A percentile compares a stretch with the other conserved stretches of the same genome.
Conservation (phyloP, 2,888 invertebrate species). For the Dryomyza anilis region DNA sequence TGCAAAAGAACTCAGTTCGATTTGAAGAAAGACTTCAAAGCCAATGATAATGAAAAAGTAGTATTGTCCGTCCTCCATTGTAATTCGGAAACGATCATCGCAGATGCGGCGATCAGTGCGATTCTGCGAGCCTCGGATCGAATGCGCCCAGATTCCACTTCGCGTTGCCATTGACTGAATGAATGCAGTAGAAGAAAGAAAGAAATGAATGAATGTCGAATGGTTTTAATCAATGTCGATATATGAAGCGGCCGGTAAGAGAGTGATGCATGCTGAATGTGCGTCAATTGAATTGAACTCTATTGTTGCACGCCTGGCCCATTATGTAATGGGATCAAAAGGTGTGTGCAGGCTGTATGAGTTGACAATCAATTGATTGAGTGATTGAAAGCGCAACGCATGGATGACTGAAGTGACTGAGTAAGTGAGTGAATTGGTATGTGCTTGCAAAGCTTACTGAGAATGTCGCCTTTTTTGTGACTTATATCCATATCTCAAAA, state of each 20-base stretch:
- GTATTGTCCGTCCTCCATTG: neutral
- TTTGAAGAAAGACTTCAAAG: neutral
- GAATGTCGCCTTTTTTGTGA: neutral
- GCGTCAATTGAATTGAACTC: slow-evolving; percentile 46
- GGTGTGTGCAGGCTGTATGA: neutral
- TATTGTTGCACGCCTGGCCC: slow-evolving; percentile 39
- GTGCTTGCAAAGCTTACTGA: slow-evolving; percentile 20
- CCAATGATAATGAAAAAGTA: slow-evolving; percentile 15
- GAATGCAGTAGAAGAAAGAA: slow-evolving; percentile 45
- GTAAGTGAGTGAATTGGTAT: slow-evolving; percentile 23
- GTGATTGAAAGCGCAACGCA: neutral
- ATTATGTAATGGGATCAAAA: slow-evolving; percentile 24
- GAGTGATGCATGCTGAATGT: slow-evolving; percentile 15
- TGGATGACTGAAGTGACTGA: neutral
- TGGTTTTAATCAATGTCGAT: neutral
- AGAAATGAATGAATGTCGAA: slow-evolving; percentile 7
- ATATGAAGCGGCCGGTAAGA: neutral
- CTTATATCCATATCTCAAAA: neutral
- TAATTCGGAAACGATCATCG: neutral
- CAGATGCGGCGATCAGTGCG: neutral
- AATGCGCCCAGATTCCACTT: neutral
- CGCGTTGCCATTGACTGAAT: slow-evolving; percentile 4
- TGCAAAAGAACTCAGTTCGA: neutral
- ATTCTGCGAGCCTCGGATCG: neutral
- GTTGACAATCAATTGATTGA: neutral